These are phyloP conservation scores for Charanyca ferruginea DNA, from an alignment of 2,888 invertebrate species.

Conservation along the genomic window DNA sequence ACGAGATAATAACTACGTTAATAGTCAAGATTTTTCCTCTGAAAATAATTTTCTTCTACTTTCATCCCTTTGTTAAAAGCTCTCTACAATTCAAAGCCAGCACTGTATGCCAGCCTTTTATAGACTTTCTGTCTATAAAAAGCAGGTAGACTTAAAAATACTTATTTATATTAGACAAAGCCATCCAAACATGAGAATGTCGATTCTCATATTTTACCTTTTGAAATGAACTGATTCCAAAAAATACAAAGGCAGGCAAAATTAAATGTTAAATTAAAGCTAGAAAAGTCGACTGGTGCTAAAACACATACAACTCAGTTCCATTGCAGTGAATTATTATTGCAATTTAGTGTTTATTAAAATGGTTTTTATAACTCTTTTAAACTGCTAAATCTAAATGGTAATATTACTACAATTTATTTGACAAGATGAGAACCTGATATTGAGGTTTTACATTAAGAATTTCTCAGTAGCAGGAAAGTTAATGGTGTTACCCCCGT, in stretches of 20 bases:
- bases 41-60: background rate
- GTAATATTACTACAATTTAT: background rate
- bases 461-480: background rate
- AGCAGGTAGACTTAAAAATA: background rate
- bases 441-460: no score
- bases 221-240: conserved; percentile 36
- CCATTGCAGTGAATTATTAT: conserved; percentile 4
- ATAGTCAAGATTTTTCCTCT: background rate
- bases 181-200: no score
- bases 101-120: conserved; percentile 1
- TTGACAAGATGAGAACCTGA: background rate
- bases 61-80: conserved; percentile 24
- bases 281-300: conserved; percentile 26
- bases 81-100: conserved; percentile 16
- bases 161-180: conserved; percentile 5
- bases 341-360: conserved; percentile 23
- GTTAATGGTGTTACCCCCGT: no score
- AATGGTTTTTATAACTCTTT: conserved; percentile 1
- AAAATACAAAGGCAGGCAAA: conserved; percentile 32
- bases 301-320: conserved; percentile 21
- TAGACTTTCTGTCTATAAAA: no score
- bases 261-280: conserved; percentile 47
- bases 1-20: background rate
- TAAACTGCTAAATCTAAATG: background rate
- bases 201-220: conserved; percentile 16